Evolutionary conservation across 2,888 invertebrate genomes (phyloP).

Genomic region (Malthinus seriepunctatus): DNA sequence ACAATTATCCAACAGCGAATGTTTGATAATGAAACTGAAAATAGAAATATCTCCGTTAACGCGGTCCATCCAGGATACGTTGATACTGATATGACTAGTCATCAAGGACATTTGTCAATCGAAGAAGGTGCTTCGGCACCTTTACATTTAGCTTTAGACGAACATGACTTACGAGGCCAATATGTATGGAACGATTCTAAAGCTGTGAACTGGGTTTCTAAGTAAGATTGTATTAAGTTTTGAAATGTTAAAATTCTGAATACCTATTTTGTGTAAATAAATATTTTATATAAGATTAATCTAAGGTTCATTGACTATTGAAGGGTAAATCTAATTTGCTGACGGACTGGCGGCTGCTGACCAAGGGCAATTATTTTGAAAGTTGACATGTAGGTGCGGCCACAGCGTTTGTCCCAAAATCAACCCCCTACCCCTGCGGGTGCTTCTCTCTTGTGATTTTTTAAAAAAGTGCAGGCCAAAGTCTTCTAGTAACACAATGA

Average conservation of each 20-base stretch:
- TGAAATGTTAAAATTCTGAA: background rate
- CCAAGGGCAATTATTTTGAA: too few relatives aligned
- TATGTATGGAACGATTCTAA: constrained; percentile 66
- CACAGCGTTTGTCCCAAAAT: too few relatives aligned
- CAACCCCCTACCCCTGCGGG: too few relatives aligned
- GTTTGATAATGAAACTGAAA: constrained; percentile 55
- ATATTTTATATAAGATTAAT: too few relatives aligned
- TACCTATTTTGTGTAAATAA: too few relatives aligned
- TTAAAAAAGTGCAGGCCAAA: too few relatives aligned
- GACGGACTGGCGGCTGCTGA: too few relatives aligned
- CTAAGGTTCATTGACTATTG: too few relatives aligned
- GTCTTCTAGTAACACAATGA: too few relatives aligned
- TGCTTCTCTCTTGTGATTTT: too few relatives aligned
- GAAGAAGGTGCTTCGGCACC: constrained; percentile 65
- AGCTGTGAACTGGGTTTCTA: constrained; percentile 60
- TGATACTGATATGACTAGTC: constrained; percentile 74
- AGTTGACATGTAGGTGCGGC: too few relatives aligned
- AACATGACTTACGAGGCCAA: constrained; percentile 61
- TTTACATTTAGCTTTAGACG: constrained; percentile 65
- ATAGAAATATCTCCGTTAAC: constrained; percentile 69
- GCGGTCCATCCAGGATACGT: constrained; percentile 78
- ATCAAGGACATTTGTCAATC: constrained; percentile 59
- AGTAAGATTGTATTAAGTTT: background rate
- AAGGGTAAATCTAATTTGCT: too few relatives aligned
- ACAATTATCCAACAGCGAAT: constrained; percentile 68